phyloP scores from a whole-genome alignment of 2,113 vertebrate genomes.

The Varanus salvator region DNA sequence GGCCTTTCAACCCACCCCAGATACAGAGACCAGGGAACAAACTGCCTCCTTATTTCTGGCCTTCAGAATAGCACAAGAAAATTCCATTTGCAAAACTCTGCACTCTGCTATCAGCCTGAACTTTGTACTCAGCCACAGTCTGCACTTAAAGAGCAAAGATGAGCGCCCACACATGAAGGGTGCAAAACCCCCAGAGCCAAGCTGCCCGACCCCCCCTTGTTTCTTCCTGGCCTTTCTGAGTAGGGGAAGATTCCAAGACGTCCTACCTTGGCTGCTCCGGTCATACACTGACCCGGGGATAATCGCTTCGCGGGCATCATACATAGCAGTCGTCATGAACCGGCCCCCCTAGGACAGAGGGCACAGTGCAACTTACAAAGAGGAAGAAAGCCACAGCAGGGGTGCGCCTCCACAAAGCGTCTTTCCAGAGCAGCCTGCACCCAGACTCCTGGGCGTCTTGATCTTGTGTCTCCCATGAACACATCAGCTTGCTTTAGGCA shows the following conservation, averaged over 20 bases:
- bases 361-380: background rate
- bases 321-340: slow-evolving; percentile 99
- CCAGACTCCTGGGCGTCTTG: no score
- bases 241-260: background rate
- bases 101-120: no score
- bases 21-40: background rate
- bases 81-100: no score
- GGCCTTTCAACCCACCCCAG: background rate
- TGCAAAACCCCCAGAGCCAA: background rate
- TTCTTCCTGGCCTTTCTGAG: no score
- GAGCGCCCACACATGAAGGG: background rate
- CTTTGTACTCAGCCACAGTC: no score
- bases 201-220: no score
- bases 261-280: slow-evolving; percentile 88
- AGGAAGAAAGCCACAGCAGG: no score
- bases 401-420: no score
- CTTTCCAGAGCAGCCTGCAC: no score
- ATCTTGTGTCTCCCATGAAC: no score
- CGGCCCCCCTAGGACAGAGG: slow-evolving; percentile 87
- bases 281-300: slow-evolving; percentile 97
- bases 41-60: background rate
- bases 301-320: slow-evolving; percentile 95
- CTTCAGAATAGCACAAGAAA: background rate
- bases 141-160: background rate
- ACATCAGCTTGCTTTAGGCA: no score